phyloP scores from a whole-genome alignment of 2,113 vertebrate genomes.

The Capreolus pygargus region DNA sequence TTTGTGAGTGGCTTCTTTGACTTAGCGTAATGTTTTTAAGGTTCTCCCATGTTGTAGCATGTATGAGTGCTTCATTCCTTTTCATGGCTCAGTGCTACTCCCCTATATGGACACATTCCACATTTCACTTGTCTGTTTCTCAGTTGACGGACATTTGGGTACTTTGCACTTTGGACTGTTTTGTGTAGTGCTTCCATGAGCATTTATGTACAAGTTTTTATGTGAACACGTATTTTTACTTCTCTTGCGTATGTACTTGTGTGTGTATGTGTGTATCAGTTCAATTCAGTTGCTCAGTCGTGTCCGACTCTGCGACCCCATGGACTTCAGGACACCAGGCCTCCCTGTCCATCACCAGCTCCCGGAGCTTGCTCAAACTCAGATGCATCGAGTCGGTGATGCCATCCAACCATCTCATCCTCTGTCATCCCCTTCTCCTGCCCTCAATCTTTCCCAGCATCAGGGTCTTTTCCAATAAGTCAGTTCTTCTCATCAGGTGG shows the following conservation, averaged over 20 bases:
- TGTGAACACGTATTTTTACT: neutral
- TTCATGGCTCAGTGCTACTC: neutral
- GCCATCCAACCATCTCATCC: neutral
- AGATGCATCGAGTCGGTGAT: neutral
- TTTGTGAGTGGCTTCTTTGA: neutral
- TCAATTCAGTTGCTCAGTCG: neutral
- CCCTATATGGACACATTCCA: neutral
- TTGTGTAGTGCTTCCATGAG: neutral
- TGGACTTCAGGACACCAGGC: neutral
- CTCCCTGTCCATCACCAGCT: neutral
- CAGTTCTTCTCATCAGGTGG: neutral
- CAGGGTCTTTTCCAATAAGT: neutral
- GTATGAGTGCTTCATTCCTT: neutral
- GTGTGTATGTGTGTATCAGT: neutral
- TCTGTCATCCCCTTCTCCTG: neutral
- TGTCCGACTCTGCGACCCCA: neutral
- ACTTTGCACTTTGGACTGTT: neutral
- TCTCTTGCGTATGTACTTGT: neutral
- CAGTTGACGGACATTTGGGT: neutral
- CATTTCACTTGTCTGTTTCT: neutral
- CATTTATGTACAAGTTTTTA: neutral
- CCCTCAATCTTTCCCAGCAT: neutral
- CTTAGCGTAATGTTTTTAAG: neutral
- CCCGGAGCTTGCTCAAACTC: neutral
- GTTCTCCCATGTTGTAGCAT: neutral